phyloP scores from a whole-genome alignment of 2,797 vertebrate genomes.

The Iguana delicatissima region DNA sequence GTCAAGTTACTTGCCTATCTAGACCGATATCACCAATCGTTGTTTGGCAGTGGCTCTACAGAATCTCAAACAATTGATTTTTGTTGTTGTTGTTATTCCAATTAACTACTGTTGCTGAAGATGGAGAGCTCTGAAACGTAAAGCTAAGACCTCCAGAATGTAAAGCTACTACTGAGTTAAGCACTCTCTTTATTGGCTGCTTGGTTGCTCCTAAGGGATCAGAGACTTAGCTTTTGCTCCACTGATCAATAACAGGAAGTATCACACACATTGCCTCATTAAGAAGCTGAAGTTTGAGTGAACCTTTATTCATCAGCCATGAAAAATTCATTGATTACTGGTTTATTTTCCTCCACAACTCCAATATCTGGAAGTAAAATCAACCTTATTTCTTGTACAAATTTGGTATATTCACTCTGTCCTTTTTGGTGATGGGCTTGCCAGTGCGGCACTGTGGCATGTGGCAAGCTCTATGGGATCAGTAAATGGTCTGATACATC shows the following conservation, averaged over 20 bases:
- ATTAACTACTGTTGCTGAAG: too few species aligned
- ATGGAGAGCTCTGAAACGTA: neutral
- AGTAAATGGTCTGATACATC: neutral
- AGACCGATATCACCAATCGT: too few species aligned
- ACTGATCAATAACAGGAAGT: neutral
- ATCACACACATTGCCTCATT: neutral
- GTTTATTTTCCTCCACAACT: neutral
- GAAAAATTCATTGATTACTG: neutral
- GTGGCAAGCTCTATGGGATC: neutral
- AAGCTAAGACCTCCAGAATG: neutral
- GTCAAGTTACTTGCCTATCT: too few species aligned
- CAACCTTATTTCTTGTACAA: neutral
- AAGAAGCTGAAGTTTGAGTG: neutral
- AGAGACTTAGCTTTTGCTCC: neutral
- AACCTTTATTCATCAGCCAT: neutral
- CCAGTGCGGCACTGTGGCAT: neutral
- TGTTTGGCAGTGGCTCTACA: neutral
- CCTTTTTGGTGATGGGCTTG: neutral
- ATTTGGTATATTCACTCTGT: neutral
- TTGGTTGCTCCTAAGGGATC: neutral
- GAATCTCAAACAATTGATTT: too few species aligned
- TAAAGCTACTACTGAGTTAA: neutral
- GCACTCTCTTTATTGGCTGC: neutral
- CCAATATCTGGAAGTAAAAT: conserved; percentile 6
- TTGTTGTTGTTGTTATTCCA: too few species aligned